Conservation (phyloP, 2,888 invertebrate genomes). For the Heliconius hortense region DNA sequence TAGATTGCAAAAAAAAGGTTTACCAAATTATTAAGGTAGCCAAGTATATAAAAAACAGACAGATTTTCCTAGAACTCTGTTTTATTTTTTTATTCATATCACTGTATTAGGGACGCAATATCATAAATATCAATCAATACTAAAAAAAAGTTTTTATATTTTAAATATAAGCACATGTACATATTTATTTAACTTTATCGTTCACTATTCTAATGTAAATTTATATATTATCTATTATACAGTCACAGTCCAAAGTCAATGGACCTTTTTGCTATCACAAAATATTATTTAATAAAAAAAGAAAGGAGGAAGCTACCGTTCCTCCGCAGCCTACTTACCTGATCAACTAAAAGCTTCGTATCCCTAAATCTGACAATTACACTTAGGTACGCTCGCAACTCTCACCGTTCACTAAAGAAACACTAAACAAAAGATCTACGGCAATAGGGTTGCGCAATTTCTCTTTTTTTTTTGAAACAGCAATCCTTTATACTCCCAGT, state of each 20-base stretch:
- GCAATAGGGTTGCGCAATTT: conserved; percentile 77
- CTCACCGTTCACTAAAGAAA: conserved; percentile 61
- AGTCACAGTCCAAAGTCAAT: not conserved
- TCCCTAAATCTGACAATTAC: conserved; percentile 46
- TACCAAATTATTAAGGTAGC: conserved; percentile 57
- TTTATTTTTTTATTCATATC: not conserved
- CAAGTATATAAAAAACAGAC: not conserved
- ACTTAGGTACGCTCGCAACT: conserved; percentile 49
- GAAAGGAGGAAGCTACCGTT: conserved; percentile 6
- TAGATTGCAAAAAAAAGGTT: conserved; percentile 23
- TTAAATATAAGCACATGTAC: not conserved
- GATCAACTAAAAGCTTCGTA: conserved; percentile 30
- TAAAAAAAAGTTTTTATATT: too few species aligned
- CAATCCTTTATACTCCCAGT: conserved; percentile 68
- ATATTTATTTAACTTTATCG: not conserved
- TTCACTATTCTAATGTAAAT: not conserved
- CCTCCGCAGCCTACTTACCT: conserved; percentile 1
- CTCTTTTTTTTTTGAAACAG: conserved; percentile 67
- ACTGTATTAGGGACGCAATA: not conserved
- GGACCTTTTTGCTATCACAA: not conserved
- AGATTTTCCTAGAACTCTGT: not conserved
- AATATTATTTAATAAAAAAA: not conserved
- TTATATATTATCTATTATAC: not conserved
- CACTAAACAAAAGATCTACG: conserved; percentile 67
- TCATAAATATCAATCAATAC: not conserved